These are phyloP conservation scores for Lates japonicus DNA, from an alignment of 2,797 vertebrate genomes.

Conservation along the genomic window DNA sequence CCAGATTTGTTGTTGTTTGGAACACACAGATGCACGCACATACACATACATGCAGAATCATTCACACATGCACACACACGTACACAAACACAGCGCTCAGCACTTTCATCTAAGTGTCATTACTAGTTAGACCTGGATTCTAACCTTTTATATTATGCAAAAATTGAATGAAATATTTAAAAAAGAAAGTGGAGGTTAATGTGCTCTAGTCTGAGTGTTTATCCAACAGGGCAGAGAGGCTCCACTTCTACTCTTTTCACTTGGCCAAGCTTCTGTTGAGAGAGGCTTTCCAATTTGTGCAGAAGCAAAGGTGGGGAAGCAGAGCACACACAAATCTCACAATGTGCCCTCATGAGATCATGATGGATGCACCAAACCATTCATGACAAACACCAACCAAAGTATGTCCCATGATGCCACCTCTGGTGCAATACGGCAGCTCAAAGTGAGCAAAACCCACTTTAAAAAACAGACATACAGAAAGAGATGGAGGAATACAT, in stretches of 20 bases:
- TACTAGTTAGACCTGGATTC: constrained; percentile 33
- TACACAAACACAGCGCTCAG: not conserved
- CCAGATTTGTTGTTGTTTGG: constrained; percentile 51
- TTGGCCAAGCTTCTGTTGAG: constrained; percentile 33
- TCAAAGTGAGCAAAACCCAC: constrained; percentile 24
- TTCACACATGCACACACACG: constrained; percentile 5
- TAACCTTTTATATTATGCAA: constrained; percentile 64
- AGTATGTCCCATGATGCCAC: constrained; percentile 38
- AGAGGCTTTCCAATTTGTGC: constrained; percentile 41
- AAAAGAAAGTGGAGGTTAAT: constrained; percentile 56
- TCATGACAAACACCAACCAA: constrained; percentile 44
- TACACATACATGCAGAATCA: constrained; percentile 6
- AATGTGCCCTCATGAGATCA: constrained; percentile 40
- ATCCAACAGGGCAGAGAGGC: constrained; percentile 42
- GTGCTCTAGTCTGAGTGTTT: constrained; percentile 49
- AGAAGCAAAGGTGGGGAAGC: constrained; percentile 36
- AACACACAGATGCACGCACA: constrained; percentile 12
- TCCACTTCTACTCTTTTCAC: constrained; percentile 50
- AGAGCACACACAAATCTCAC: constrained; percentile 37
- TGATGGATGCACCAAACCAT: constrained; percentile 46
- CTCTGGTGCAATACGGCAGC: not conserved
- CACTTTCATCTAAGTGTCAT: constrained; percentile 43
- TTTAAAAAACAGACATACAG: constrained; percentile 10
- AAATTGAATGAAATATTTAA: constrained; percentile 62
- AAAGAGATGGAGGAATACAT: constrained; percentile 27